Conservation (phyloP, 2,113 vertebrate genomes). For the Lophochroa leadbeateri region DNA sequence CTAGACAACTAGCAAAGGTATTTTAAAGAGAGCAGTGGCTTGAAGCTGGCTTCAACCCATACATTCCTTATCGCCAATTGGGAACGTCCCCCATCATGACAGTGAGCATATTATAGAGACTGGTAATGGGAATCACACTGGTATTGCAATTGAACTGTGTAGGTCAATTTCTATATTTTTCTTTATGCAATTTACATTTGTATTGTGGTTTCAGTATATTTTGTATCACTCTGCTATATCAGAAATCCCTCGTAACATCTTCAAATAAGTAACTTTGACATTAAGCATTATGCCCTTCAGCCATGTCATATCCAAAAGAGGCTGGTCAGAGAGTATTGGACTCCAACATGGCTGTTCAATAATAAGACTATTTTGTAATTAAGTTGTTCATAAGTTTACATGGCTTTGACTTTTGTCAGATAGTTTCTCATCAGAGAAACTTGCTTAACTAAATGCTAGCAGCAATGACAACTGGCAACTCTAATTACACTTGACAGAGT, state of each 20-base stretch:
- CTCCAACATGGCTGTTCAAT: background rate
- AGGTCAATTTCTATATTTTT: background rate
- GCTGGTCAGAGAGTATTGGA: background rate
- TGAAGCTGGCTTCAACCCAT: background rate
- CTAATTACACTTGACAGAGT: slow-evolving; percentile 75
- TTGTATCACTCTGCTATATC: background rate
- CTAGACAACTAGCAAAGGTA: background rate
- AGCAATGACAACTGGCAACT: slow-evolving; percentile 69
- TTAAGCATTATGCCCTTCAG: background rate
- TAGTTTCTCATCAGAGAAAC: slow-evolving; percentile 59
- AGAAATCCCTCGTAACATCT: background rate
- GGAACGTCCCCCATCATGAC: fast-evolving
- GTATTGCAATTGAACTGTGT: background rate
- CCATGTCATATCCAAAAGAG: background rate
- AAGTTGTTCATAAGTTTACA: background rate
- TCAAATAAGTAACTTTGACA: background rate
- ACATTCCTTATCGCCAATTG: fast-evolving
- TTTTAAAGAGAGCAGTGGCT: background rate
- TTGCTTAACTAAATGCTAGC: slow-evolving; percentile 64
- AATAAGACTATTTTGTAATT: slow-evolving; percentile 16
- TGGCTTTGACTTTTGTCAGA: slow-evolving; percentile 48
- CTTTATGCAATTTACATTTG: background rate
- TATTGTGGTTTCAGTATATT: background rate
- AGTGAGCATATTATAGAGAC: background rate
- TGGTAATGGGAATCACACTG: background rate